phyloP scores from a whole-genome alignment of 1,140 invertebrate genomes.

The Platorchestia sp. region DNA sequence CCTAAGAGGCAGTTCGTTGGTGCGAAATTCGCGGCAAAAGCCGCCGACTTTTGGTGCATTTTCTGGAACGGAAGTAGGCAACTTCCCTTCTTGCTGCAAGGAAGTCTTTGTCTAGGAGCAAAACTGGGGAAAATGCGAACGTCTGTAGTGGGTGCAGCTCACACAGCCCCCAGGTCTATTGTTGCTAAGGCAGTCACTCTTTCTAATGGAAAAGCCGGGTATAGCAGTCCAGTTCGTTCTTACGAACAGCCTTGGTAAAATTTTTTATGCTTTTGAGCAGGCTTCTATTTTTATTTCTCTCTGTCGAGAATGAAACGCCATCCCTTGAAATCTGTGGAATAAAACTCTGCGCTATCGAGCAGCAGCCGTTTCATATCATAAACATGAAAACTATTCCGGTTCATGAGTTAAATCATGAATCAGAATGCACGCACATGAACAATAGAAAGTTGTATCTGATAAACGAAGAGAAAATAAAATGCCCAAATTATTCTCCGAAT shows the following conservation, averaged over 20 bases:
- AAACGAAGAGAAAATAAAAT: no score
- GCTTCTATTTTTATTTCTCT: background rate
- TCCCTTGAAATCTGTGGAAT: background rate
- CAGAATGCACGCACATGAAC: no score
- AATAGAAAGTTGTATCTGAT: no score
- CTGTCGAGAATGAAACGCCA: background rate
- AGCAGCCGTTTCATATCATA: background rate
- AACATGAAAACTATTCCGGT: no score
- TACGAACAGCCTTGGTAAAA: background rate
- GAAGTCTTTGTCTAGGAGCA: slow-evolving; percentile 35
- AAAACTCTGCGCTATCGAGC: background rate
- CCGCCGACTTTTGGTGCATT: background rate
- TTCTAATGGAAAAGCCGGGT: background rate
- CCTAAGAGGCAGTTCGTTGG: background rate
- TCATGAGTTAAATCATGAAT: background rate
- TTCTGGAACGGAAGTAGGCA: slow-evolving; percentile 28
- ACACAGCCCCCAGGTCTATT: background rate
- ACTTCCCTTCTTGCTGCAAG: slow-evolving; percentile 39
- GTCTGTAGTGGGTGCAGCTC: background rate
- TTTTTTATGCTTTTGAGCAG: background rate
- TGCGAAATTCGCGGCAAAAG: background rate
- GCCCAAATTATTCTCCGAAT: background rate
- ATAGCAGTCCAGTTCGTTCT: background rate
- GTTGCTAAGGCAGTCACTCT: slow-evolving; percentile 1
- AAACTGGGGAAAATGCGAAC: slow-evolving; percentile 1